phyloP scores from a whole-genome alignment of 2,797 vertebrate species.

The Telmatherina bonti region DNA sequence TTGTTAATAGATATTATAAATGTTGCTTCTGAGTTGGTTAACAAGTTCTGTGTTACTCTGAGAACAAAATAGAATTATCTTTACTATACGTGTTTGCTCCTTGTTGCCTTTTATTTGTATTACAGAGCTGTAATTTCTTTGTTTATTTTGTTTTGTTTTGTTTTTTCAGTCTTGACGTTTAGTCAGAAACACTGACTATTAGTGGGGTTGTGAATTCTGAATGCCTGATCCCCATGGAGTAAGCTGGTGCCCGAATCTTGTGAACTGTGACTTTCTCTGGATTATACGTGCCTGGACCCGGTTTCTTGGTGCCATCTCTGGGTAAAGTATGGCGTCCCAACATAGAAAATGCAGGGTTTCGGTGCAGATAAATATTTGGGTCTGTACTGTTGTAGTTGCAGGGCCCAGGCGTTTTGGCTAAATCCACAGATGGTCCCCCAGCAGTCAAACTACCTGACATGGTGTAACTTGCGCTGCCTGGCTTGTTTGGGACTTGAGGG shows the following conservation, averaged over 20 bases:
- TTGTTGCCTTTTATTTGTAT: neutral
- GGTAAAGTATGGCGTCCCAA: slow-evolving; percentile 78
- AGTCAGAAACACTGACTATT: slow-evolving; percentile 74
- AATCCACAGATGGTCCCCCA: slow-evolving; percentile 81
- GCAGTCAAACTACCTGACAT: slow-evolving; percentile 74
- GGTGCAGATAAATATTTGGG: slow-evolving; percentile 82
- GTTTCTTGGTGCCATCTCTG: slow-evolving; percentile 68
- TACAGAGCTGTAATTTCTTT: neutral
- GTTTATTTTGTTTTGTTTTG: neutral
- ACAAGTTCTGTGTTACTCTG: slow-evolving; percentile 40
- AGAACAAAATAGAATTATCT: slow-evolving; percentile 67
- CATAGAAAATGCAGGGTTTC: slow-evolving; percentile 88
- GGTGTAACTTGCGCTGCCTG: slow-evolving; percentile 85
- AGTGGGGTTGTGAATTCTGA: slow-evolving; percentile 84
- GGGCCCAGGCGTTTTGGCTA: slow-evolving; percentile 85
- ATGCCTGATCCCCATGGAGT: slow-evolving; percentile 87
- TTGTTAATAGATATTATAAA: slow-evolving; percentile 52
- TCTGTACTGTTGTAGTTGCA: slow-evolving; percentile 86
- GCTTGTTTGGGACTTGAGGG: slow-evolving; percentile 81
- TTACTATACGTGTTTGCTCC: slow-evolving; percentile 12
- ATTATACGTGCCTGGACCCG: slow-evolving; percentile 86
- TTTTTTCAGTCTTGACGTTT: slow-evolving; percentile 19
- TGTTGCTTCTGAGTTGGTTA: slow-evolving; percentile 41
- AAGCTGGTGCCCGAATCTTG: slow-evolving; percentile 83
- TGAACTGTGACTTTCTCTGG: slow-evolving; percentile 86